A percentile compares a stretch with the other conserved stretches of the same genome.
Evolutionary conservation across 2,113 vertebrate genomes (phyloP).

Genomic region (Uropsilus gracilis): DNA sequence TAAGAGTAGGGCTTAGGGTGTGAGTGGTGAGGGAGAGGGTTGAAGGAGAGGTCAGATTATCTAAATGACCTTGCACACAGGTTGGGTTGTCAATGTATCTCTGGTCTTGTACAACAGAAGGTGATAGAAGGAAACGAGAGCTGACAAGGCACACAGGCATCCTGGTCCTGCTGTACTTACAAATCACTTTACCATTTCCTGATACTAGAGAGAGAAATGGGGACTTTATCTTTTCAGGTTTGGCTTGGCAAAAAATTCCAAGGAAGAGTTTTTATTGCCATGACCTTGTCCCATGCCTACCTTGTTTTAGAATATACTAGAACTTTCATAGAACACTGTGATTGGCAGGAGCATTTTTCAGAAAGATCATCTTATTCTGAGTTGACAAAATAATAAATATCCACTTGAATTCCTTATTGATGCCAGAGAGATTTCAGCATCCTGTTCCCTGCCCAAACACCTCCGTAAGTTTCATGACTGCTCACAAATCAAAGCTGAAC

Average conservation of each 20-base stretch:
- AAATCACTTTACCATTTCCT: neutral
- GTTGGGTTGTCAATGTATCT: fast-evolving
- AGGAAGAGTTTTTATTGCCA: neutral
- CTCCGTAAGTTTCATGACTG: neutral
- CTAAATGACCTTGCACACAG: neutral
- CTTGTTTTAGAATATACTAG: neutral
- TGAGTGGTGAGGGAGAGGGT: too few relatives aligned
- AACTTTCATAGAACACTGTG: neutral
- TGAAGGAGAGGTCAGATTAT: neutral
- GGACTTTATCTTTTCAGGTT: neutral
- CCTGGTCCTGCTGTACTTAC: neutral
- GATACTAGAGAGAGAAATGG: neutral
- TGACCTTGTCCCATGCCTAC: neutral
- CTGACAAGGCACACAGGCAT: neutral
- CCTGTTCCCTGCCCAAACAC: neutral
- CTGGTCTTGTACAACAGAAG: fast-evolving
- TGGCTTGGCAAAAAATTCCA: neutral
- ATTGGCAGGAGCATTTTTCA: neutral
- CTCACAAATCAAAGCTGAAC: neutral
- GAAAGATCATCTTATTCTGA: neutral
- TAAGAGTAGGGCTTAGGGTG: too few relatives aligned
- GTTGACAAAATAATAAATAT: neutral
- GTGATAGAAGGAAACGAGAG: neutral
- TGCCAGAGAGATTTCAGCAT: neutral
- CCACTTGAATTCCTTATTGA: neutral